A percentile compares a stretch with the other conserved stretches of the same genome.
Evolutionary conservation across 2,888 invertebrate genomes (phyloP).

Genomic region (Horisme vitalbata): DNA sequence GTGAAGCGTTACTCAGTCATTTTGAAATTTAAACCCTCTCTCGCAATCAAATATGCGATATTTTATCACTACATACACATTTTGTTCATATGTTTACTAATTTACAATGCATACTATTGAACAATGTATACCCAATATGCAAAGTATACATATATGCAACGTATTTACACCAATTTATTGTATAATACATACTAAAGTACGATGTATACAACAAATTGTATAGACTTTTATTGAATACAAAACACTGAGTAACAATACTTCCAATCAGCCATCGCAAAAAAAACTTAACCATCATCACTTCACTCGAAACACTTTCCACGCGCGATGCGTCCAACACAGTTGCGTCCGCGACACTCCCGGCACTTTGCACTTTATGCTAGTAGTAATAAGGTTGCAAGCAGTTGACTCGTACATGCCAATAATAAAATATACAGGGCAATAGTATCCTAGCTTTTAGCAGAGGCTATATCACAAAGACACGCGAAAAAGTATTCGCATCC

Average conservation of each 20-base stretch:
- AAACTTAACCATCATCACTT: constrained; percentile 31
- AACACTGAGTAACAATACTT: constrained; percentile 5
- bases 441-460: neutral
- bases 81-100: too few species aligned
- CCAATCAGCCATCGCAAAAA: constrained; percentile 24
- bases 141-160: too few species aligned
- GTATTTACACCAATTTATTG: too few species aligned
- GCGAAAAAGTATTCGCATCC: too few species aligned
- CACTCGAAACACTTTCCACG: constrained; percentile 17
- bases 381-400: constrained; percentile 12
- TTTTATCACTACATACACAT: too few species aligned
- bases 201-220: too few species aligned
- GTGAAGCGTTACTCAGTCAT: neutral
- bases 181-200: too few species aligned
- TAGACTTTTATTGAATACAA: neutral
- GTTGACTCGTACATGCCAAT: neutral
- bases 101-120: too few species aligned
- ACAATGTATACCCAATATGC: too few species aligned
- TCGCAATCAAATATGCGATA: neutral
- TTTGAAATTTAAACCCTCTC: neutral
- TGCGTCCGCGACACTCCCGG: constrained; percentile 32
- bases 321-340: constrained; percentile 26
- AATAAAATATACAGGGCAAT: neutral
- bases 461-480: too few species aligned
- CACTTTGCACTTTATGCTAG: constrained; percentile 22